Evolutionary conservation across 1,140 invertebrate species (phyloP), one percentile per base, ranked within the genome.

Genomic region (Sinella curviseta): DNA sequence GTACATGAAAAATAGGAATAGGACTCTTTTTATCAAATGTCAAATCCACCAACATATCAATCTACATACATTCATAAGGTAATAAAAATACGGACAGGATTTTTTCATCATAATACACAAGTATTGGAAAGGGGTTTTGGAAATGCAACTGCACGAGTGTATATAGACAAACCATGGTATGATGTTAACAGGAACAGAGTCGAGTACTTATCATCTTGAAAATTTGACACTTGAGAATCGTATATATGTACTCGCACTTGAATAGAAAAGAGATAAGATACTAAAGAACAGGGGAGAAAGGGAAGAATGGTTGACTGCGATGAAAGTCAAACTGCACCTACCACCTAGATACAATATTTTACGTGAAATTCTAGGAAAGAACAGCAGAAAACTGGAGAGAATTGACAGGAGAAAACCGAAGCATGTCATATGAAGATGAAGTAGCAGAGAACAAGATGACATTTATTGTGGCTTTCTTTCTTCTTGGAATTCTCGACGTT

Each of bases 171-270:
- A 24, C 55, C 55, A n/a, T 4, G 55, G 3, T 24, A 26, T 60
- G 55, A 60, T 60, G 55, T 14, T 60, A n/a, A 24, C 55, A n/a
- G 12, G 55, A 14, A 60, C 55, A 60, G 3, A 60, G 55, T 60
- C 55, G 24, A 60, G 55, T 60, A 60, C 55, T 24, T n/a, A n/a
- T n/a, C n/a, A 14, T 60, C 55, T 60, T 60, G 55, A 60, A 60
- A 60, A 60, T 60, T 60, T 60, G 55, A 60, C 55, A 60, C 55
- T 17, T 24, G 55, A 14, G n/a, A 26, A 14, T 60, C 55, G 3
- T 60, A 60, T 60, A 4, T 60, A n/a, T n/a, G n/a, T n/a, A n/a
- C n/a, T n/a, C n/a, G 8, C 24, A 60, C 8, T 60, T 26, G 14
- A 26, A 14, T 24, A 24, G 3, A 24, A 60, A 24, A 60, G 3